phyloP scores from a whole-genome alignment of 2,113 vertebrate species.

The Acinonyx jubatus region DNA sequence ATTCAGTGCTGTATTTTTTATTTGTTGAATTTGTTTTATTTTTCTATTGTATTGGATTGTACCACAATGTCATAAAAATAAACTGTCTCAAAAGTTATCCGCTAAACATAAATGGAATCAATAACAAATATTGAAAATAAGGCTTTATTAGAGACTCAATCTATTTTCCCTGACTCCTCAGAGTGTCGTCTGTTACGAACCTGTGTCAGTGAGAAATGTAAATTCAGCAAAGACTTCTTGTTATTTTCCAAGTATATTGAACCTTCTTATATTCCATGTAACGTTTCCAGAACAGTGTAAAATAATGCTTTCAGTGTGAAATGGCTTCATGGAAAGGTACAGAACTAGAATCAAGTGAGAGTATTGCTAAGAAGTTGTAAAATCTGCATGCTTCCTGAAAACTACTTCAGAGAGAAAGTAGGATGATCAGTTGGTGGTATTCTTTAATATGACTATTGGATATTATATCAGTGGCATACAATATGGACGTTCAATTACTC shows the following conservation, averaged over 20 bases:
- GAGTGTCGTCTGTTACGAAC: neutral
- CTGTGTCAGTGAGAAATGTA: conserved; percentile 23
- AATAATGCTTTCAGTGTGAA: neutral
- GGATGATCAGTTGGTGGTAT: neutral
- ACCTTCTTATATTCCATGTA: neutral
- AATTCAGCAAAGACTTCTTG: conserved; percentile 36
- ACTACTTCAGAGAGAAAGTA: neutral
- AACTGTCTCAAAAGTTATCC: neutral
- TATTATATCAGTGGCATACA: neutral
- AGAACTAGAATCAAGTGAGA: neutral
- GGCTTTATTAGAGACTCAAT: neutral
- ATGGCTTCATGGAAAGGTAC: neutral
- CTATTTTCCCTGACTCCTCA: neutral
- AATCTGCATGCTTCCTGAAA: neutral
- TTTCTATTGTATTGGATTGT: neutral
- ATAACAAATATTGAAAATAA: conserved; percentile 1
- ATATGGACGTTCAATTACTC: neutral
- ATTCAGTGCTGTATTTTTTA: neutral
- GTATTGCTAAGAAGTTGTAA: neutral
- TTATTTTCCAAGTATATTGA: conserved; percentile 21
- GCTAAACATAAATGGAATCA: conserved; percentile 25
- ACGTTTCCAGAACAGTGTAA: neutral
- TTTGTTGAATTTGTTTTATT: neutral
- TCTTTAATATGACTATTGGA: neutral
- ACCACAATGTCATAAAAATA: neutral